Percentiles rank a stretch among this genome's conserved stretches.
These are phyloP conservation scores for Hycleus cichorii DNA, from an alignment of 1,140 invertebrate genomes.

Conservation along the genomic window DNA sequence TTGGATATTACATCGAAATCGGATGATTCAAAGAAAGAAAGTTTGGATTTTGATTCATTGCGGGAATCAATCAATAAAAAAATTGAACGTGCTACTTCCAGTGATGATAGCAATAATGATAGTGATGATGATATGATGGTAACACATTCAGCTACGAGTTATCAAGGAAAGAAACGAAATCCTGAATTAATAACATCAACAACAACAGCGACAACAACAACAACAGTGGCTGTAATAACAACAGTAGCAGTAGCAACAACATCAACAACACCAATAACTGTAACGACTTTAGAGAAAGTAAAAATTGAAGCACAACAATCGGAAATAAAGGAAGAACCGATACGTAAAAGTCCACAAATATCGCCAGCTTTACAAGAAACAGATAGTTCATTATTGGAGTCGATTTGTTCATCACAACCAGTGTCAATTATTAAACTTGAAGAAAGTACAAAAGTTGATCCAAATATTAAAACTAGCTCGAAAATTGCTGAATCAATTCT, in stretches of 20 bases:
- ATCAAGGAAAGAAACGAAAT: slow-evolving; percentile 19
- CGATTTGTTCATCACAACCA: slow-evolving; percentile 29
- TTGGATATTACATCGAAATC: slow-evolving; percentile 30
- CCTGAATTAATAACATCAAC: not conserved
- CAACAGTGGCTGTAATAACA: no score
- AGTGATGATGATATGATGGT: slow-evolving; percentile 37
- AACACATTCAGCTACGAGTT: slow-evolving; percentile 25
- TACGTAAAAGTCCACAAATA: slow-evolving; percentile 27
- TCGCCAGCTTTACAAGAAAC: slow-evolving; percentile 39
- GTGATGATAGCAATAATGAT: slow-evolving; percentile 41
- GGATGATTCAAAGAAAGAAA: slow-evolving; percentile 42
- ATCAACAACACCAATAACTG: slow-evolving; percentile 20
- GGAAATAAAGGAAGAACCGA: slow-evolving; percentile 5
- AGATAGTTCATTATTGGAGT: slow-evolving; percentile 36
- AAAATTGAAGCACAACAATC: slow-evolving; percentile 10
- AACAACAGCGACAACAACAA: not conserved
- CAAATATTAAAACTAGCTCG: slow-evolving; percentile 34
- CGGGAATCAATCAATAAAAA: slow-evolving; percentile 26
- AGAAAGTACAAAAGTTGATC: slow-evolving; percentile 38
- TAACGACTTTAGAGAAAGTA: slow-evolving; percentile 28
- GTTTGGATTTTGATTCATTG: slow-evolving; percentile 30
- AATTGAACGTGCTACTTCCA: slow-evolving; percentile 36
- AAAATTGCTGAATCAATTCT: slow-evolving; percentile 38
- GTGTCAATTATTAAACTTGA: slow-evolving; percentile 39
- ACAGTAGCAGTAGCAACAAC: no score